Conservation (phyloP, 2,888 invertebrate species). For the Zaprionus bogoriensis region DNA sequence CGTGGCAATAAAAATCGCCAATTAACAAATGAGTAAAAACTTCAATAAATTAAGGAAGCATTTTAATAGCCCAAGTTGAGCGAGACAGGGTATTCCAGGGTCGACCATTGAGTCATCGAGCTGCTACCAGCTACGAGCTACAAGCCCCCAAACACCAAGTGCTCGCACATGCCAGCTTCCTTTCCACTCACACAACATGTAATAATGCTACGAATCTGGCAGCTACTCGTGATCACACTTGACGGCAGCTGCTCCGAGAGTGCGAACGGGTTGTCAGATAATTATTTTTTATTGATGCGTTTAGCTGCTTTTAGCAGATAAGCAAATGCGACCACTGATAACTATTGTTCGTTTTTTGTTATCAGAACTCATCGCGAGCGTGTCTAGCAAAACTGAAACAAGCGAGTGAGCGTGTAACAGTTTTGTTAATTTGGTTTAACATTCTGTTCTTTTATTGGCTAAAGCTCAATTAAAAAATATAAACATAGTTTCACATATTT, state of each 20-base stretch:
- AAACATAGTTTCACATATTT: slow-evolving; percentile 5
- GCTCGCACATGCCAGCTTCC: not conserved
- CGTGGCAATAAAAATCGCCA: not conserved
- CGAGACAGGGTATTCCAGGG: slow-evolving; percentile 15
- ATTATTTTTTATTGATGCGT: slow-evolving; percentile 69
- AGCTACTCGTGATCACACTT: slow-evolving; percentile 18
- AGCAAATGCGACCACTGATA: slow-evolving; percentile 47
- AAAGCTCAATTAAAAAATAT: slow-evolving; percentile 20
- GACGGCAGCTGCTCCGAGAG: slow-evolving; percentile 1
- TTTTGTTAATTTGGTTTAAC: not conserved
- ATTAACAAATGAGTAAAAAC: not conserved
- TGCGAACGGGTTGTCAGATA: slow-evolving; percentile 39
- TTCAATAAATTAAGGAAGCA: not conserved
- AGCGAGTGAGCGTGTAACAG: too few relatives aligned
- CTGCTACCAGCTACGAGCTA: not conserved
- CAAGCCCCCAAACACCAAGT: not conserved
- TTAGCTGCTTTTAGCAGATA: slow-evolving; percentile 61
- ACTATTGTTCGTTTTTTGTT: slow-evolving; percentile 21
- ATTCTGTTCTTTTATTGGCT: slow-evolving; percentile 4
- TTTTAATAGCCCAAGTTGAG: not conserved
- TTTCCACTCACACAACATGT: slow-evolving; percentile 3
- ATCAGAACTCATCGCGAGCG: too few relatives aligned
- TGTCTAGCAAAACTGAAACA: too few relatives aligned
- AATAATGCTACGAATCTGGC: slow-evolving; percentile 10
- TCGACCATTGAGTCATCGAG: not conserved